phyloP scores from a whole-genome alignment of 2,113 vertebrate genomes.

The Acrocephalus arundinaceus region DNA sequence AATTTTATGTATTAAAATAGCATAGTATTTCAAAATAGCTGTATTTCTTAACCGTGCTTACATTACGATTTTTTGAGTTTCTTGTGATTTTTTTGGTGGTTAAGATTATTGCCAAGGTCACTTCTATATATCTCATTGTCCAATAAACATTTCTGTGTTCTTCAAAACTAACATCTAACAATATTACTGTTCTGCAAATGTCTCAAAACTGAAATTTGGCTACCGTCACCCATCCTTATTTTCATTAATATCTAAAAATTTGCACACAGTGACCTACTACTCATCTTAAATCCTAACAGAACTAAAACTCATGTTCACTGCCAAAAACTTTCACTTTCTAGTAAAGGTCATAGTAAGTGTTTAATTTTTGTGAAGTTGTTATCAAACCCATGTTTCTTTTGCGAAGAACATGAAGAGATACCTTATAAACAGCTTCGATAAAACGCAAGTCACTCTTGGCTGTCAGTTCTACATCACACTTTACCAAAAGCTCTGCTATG shows the following conservation, averaged over 20 bases:
- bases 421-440: slow-evolving; percentile 91
- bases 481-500: slow-evolving; percentile 84
- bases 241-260: background rate
- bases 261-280: background rate
- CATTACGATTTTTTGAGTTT: background rate
- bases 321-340: background rate
- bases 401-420: slow-evolving; percentile 37
- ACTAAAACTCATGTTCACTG: background rate
- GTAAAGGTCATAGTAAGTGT: background rate
- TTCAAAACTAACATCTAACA: background rate
- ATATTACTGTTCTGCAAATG: background rate
- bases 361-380: background rate
- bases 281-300: background rate
- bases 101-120: background rate
- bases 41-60: background rate
- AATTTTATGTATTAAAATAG: background rate
- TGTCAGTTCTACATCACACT: slow-evolving; percentile 80
- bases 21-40: background rate
- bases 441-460: slow-evolving; percentile 92
- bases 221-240: background rate
- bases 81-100: background rate
- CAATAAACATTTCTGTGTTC: background rate
- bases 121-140: background rate
- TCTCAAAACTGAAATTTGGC: background rate
- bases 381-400: background rate